Percentiles rank a stretch among this genome's conserved stretches.
Evolutionary conservation across 2,888 invertebrate genomes (phyloP).

Genomic region (Hydroisotoma schaefferi): DNA sequence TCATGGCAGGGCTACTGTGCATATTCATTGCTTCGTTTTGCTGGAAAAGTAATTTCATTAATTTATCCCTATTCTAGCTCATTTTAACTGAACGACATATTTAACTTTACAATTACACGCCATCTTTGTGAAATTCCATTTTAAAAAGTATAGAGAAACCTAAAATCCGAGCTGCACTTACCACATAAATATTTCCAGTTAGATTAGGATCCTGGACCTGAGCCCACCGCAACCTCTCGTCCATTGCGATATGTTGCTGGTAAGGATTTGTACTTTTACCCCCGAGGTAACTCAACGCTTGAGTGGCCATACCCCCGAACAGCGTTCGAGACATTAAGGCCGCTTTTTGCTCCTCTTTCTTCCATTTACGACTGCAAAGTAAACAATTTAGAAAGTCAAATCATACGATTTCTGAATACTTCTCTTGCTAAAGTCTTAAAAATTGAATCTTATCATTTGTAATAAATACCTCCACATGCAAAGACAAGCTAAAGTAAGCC

Average conservation of each 20-base stretch:
- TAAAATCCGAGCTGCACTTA: constrained; percentile 38
- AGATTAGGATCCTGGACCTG: constrained; percentile 68
- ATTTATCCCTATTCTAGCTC: no score
- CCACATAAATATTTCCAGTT: constrained; percentile 51
- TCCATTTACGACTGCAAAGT: constrained; percentile 80
- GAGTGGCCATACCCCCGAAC: constrained; percentile 78
- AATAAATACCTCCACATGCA: constrained; percentile 78
- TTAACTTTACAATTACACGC: no score
- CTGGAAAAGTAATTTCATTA: constrained; percentile 11
- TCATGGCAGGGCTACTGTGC: constrained; percentile 21
- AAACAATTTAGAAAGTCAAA: constrained; percentile 10
- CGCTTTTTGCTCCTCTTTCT: constrained; percentile 74
- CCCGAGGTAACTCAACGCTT: constrained; percentile 53
- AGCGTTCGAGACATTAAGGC: constrained; percentile 63
- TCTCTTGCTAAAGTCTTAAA: neutral
- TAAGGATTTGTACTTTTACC: constrained; percentile 59
- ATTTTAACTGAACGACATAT: neutral
- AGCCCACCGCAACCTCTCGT: constrained; percentile 81
- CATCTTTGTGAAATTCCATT: no score
- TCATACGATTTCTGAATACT: neutral
- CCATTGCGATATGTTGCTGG: constrained; percentile 63
- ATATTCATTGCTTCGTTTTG: constrained; percentile 47
- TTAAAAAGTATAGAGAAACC: neutral
- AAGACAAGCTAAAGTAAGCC: constrained; percentile 76
- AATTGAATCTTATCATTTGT: neutral